Evolutionary conservation across 2,888 invertebrate species (phyloP).

Genomic region (Candidula unifasciata): DNA sequence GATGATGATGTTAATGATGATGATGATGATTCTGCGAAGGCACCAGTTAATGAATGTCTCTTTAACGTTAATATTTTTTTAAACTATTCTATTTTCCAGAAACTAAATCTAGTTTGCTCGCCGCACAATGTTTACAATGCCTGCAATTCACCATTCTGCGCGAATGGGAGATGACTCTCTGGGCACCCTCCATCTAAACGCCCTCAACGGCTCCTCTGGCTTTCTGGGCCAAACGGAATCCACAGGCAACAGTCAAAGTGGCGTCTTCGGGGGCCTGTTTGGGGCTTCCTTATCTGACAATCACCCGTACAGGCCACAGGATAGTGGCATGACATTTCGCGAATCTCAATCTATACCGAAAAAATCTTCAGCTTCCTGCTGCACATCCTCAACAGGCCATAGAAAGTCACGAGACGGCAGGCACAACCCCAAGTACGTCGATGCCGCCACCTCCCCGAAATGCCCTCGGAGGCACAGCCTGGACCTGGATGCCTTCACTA

Average conservation of each 20-base stretch:
- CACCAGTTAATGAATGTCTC: too few species aligned
- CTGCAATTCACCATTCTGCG: constrained; percentile 32
- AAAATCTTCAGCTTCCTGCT: background rate
- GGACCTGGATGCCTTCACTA: constrained; percentile 14
- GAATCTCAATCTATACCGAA: background rate
- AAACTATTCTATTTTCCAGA: too few species aligned
- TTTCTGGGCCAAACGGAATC: background rate
- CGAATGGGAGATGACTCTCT: background rate
- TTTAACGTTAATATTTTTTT: too few species aligned
- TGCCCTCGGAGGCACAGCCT: constrained; percentile 30
- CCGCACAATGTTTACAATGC: constrained; percentile 38
- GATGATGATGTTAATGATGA: too few species aligned
- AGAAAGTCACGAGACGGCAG: background rate
- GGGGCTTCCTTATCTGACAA: constrained; percentile 49
- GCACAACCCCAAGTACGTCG: background rate
- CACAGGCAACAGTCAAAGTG: background rate
- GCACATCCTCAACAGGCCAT: background rate
- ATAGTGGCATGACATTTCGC: constrained; percentile 46
- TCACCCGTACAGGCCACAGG: constrained; percentile 50
- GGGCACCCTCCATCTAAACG: constrained; percentile 46
- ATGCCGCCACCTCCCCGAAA: background rate
- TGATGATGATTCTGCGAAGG: too few species aligned
- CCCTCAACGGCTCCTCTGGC: constrained; percentile 44
- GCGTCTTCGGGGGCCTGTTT: constrained; percentile 32
- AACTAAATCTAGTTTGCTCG: too few species aligned